Conservation (phyloP, 2,888 invertebrate species). For the Cryptocephalus moraei region DNA sequence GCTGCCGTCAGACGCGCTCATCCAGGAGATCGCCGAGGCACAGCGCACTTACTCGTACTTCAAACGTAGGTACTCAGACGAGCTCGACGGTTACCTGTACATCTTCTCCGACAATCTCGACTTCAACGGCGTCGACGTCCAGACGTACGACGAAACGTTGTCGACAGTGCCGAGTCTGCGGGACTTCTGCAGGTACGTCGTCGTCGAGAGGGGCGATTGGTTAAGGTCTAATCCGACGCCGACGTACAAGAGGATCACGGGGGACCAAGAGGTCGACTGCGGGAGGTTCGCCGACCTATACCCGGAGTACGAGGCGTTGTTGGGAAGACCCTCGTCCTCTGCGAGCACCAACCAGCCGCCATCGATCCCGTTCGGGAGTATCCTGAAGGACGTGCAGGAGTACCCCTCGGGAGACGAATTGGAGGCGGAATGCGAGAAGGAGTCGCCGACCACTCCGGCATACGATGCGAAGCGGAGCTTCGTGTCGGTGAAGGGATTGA, state of each 20-base stretch:
- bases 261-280: slow-evolving; percentile 4
- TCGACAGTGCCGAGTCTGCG: slow-evolving; percentile 23
- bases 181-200: slow-evolving; percentile 24
- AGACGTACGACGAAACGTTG: slow-evolving; percentile 16
- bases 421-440: slow-evolving; percentile 6
- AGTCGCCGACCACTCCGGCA: slow-evolving; percentile 10
- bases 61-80: slow-evolving; percentile 18
- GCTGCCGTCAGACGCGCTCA: slow-evolving; percentile 15
- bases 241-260: slow-evolving; percentile 1
- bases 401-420: slow-evolving; percentile 15
- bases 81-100: slow-evolving; percentile 19
- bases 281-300: slow-evolving; percentile 11
- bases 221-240: slow-evolving; percentile 11
- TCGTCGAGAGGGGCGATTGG: slow-evolving; percentile 17
- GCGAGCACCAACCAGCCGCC: not conserved
- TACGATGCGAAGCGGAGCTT: slow-evolving; percentile 21
- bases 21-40: slow-evolving; percentile 19
- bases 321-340: slow-evolving; percentile 5
- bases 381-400: slow-evolving; percentile 14
- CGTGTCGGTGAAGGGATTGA: slow-evolving; percentile 18
- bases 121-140: slow-evolving; percentile 20
- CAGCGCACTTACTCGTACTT: slow-evolving; percentile 15
- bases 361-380: slow-evolving; percentile 14
- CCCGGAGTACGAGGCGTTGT: slow-evolving; percentile 15
- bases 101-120: slow-evolving; percentile 21